phyloP scores from a whole-genome alignment of 2,888 invertebrate genomes.

The Piscicola geometra region DNA sequence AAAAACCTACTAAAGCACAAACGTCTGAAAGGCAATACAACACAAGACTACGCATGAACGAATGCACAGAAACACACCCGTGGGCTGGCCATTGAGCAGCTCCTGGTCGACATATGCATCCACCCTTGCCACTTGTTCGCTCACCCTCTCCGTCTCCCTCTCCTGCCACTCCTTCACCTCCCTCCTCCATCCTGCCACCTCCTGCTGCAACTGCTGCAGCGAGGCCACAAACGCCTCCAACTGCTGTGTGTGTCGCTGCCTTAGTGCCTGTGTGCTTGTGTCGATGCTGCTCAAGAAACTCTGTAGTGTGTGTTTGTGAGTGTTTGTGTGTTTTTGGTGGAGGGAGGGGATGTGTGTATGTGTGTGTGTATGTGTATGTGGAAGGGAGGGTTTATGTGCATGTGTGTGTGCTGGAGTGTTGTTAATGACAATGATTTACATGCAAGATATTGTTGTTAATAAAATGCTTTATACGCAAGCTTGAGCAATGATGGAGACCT shows the following conservation, averaged over 20 bases:
- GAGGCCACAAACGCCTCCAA: neutral
- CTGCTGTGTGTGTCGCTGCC: neutral
- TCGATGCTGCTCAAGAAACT: neutral
- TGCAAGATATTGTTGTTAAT: neutral
- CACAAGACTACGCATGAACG: too few relatives aligned
- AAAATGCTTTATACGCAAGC: too few relatives aligned
- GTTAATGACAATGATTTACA: too few relatives aligned
- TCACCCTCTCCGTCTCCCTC: neutral
- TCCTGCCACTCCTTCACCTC: neutral
- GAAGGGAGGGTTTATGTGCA: too few relatives aligned
- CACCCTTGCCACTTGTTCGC: neutral
- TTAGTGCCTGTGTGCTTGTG: neutral
- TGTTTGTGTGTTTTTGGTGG: too few relatives aligned
- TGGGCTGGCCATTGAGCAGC: neutral
- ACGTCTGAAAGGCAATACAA: too few relatives aligned
- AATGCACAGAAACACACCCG: too few relatives aligned
- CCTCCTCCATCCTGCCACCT: neutral
- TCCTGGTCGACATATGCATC: neutral
- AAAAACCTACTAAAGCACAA: too few relatives aligned
- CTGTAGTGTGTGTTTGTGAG: neutral
- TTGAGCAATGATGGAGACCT: neutral
- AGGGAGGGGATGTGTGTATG: too few relatives aligned
- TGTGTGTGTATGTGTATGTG: too few relatives aligned
- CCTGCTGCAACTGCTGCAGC: neutral
- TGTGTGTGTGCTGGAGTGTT: too few relatives aligned